Base-by-base conservation (phyloP, 2,113 vertebrate genomes). In the Heliornis fulica region DNA sequence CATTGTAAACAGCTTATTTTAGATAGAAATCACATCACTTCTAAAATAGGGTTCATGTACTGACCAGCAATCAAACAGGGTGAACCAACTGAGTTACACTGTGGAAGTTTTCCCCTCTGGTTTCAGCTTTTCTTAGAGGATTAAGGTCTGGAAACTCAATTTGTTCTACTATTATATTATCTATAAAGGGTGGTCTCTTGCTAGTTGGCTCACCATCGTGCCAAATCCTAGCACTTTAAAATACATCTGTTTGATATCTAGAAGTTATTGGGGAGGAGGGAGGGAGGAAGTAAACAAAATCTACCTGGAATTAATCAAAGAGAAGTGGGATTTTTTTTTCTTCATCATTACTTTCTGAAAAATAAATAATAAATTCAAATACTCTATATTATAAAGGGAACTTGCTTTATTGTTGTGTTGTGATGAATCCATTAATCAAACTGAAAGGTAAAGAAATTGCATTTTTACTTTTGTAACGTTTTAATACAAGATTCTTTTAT, bases 371-470 rank as follows among this genome's bases (percentile, higher is more conserved):
- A n/a, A n/a, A 83, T 60, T 89, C 65, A 94, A 94, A 88, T 83
- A 64, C 12, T 76, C 13, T 69, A 15, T 38, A 82, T 68, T 90
- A 89, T 63, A 94, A 95, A 89, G 93, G 41, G 45, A 95, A 93
- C 71, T 75, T 93, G 31, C 80, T 92, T 94, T 95, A 74, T 84
- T 96, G 79, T 83, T 86, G 31, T 64, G 59, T 50, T 87, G 26
- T 91, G 85, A 90, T 94, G 83, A 97, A 95, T 89, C 83, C 87
- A 95, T 95, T 96, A 87, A 96, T 97, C 95, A 96, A 95, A 96
- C 60, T 92, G 96, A 97, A 95, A 96, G 96, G 94, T 85, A 96
- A 95, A 89, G 91, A 96, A 96, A 97, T 96, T 97, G 94, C 77
- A 94, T 95, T 96, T 96, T 96, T 93, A 91, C 74, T 95, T 96